phyloP scores from a whole-genome alignment of 1,140 invertebrate species.

The Heliothis subflexa region DNA sequence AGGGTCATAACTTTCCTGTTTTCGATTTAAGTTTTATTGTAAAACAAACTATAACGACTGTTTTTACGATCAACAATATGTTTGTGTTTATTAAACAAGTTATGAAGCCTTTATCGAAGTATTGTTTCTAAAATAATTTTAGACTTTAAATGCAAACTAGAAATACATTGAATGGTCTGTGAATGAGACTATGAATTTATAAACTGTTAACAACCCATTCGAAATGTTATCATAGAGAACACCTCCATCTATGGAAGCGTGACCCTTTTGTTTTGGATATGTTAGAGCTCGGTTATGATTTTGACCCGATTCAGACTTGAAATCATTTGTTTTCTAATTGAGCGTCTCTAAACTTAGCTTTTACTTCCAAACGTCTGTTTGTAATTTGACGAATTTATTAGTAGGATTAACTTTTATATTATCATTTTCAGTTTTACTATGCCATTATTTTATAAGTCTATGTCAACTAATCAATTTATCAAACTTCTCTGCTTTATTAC shows the following conservation, averaged over 20 bases:
- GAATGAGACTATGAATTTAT: neutral
- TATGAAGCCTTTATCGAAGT: neutral
- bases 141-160: slow-evolving; percentile 1
- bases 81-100: neutral
- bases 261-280: slow-evolving; percentile 1
- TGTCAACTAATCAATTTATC: neutral
- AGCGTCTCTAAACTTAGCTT: neutral
- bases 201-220: slow-evolving; percentile 22
- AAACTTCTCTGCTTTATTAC: neutral
- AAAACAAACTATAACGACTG: slow-evolving; percentile 6
- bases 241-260: slow-evolving; percentile 2
- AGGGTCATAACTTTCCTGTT: neutral
- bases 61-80: slow-evolving; percentile 2
- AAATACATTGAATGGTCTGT: neutral
- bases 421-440: no score
- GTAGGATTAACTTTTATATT: no score
- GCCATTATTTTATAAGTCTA: no score
- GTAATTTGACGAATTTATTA: no score
- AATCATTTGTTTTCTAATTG: neutral
- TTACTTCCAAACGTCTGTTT: neutral
- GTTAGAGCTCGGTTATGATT: neutral
- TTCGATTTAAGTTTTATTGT: slow-evolving; percentile 5
- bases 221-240: slow-evolving; percentile 15
- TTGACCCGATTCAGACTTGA: neutral
- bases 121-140: neutral